Conservation (phyloP, 2,113 vertebrate genomes). For the Dolichallabes microphthalmus region DNA sequence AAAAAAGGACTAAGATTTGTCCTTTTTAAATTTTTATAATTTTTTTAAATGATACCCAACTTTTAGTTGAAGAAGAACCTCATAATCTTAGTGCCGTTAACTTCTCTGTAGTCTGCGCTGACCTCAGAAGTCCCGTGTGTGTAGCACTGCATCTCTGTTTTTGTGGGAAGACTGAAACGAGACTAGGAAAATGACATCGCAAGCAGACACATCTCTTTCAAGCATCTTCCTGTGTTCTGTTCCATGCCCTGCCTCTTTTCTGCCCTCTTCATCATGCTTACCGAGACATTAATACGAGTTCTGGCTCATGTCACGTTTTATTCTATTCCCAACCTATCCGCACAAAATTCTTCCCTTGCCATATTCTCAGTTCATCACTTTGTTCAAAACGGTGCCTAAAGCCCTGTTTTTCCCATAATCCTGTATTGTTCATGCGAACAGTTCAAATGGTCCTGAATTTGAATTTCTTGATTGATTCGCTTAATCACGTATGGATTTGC, state of each 20-base stretch:
- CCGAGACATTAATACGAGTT: not conserved
- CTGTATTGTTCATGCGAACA: too few species aligned
- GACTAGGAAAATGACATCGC: not conserved
- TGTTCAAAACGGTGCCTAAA: not conserved
- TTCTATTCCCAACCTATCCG: not conserved
- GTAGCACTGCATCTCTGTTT: conserved; percentile 16
- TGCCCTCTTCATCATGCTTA: not conserved
- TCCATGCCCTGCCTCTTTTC: not conserved
- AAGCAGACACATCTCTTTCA: not conserved
- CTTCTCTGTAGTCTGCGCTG: not conserved
- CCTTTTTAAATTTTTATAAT: not conserved
- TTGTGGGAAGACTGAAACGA: not conserved
- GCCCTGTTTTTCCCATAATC: not conserved
- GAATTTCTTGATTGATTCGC: too few species aligned
- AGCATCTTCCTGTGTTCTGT: not conserved
- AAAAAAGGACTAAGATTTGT: not conserved
- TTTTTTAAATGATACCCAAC: not conserved
- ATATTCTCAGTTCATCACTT: not conserved
- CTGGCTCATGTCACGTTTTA: not conserved
- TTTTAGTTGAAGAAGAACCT: not conserved
- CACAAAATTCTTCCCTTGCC: not conserved
- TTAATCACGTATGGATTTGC: too few species aligned
- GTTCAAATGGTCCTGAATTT: too few species aligned
- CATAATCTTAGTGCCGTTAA: not conserved
- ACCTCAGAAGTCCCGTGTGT: not conserved